phyloP scores from a whole-genome alignment of 2,888 invertebrate genomes.

The Thereva unica region DNA sequence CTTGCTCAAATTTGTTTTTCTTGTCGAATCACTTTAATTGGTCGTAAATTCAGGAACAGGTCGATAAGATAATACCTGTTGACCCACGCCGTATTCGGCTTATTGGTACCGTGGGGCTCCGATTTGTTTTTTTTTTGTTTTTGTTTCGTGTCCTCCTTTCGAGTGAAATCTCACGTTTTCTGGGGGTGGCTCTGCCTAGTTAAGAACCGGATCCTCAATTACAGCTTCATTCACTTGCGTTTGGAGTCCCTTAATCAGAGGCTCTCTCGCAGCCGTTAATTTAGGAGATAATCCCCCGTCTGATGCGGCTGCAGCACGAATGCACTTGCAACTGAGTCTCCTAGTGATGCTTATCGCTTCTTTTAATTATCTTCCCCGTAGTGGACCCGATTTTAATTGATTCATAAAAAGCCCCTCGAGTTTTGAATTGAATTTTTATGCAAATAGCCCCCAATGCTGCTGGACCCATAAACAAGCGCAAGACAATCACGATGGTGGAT shows the following conservation, averaged over 20 bases:
- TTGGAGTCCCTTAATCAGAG: conserved; percentile 17
- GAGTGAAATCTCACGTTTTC: neutral
- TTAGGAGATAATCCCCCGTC: conserved; percentile 20
- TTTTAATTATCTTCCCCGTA: too few relatives aligned
- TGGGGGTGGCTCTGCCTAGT: neutral
- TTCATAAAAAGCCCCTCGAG: too few relatives aligned
- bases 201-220: conserved; percentile 32
- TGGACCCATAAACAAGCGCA: too few relatives aligned
- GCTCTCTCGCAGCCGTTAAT: conserved; percentile 26
- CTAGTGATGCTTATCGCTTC: too few relatives aligned
- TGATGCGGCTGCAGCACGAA: neutral
- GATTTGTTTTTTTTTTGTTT: conserved; percentile 5
- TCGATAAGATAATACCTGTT: conserved; percentile 25
- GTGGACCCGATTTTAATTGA: too few relatives aligned
- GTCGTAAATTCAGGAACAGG: conserved; percentile 22
- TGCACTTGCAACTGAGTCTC: neutral
- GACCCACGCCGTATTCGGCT: conserved; percentile 9
- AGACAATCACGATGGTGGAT: too few relatives aligned
- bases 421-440: too few relatives aligned
- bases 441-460: too few relatives aligned
- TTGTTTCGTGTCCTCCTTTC: neutral
- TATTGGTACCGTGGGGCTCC: neutral
- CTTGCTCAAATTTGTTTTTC: conserved; percentile 33
- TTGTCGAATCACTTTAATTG: conserved; percentile 33
- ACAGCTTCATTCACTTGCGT: conserved; percentile 19